Conservation (phyloP, 2,888 invertebrate genomes). For the Ormyrus thymus region DNA sequence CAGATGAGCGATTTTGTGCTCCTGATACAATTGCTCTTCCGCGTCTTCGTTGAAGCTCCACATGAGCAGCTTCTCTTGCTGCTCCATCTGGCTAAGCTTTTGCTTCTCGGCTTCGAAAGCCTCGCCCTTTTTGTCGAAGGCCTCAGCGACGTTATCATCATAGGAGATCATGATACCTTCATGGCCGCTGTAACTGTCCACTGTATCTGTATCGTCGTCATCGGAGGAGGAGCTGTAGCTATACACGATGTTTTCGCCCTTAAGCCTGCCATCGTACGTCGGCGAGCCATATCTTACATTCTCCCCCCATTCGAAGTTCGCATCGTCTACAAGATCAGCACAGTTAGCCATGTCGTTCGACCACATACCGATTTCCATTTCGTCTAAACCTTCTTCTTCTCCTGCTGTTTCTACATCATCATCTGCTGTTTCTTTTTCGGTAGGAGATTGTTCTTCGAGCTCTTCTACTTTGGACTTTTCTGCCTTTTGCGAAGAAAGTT, state of each 20-base stretch:
- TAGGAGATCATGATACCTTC: constrained; percentile 84
- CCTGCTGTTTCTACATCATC: no score
- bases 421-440: no score
- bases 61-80: constrained; percentile 65
- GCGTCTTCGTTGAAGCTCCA: constrained; percentile 62
- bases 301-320: constrained; percentile 64
- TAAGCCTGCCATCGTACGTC: constrained; percentile 75
- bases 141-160: constrained; percentile 90
- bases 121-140: constrained; percentile 80
- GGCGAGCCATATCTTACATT: constrained; percentile 78
- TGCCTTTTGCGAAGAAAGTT: no score
- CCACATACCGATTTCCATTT: constrained; percentile 93
- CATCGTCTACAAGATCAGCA: not conserved
- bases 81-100: constrained; percentile 65
- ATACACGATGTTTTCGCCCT: constrained; percentile 68
- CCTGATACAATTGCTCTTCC: constrained; percentile 60
- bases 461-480: no score
- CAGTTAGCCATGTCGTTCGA: constrained; percentile 89
- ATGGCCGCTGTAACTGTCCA: constrained; percentile 29
- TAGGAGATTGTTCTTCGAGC: no score
- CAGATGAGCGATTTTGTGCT: constrained; percentile 69
- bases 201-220: constrained; percentile 72
- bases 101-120: constrained; percentile 60
- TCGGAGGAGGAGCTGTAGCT: constrained; percentile 73
- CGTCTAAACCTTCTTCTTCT: constrained; percentile 68